These are phyloP conservation scores for Sesamia inferens DNA, from an alignment of 2,888 invertebrate genomes.

Conservation along the genomic window DNA sequence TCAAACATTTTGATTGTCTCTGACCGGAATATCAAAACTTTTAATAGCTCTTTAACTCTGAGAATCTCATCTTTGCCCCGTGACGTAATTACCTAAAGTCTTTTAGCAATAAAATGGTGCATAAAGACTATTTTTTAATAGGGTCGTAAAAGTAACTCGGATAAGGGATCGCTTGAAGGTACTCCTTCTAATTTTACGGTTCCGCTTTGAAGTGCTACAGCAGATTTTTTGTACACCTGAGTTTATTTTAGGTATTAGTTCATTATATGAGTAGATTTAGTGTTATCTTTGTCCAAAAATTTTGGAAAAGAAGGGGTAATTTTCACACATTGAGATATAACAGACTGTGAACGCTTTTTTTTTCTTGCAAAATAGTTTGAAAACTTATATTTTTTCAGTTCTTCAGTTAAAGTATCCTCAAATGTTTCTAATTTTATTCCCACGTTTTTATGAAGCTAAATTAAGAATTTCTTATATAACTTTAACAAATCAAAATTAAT, in stretches of 20 bases:
- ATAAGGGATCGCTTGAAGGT: conserved; percentile 72
- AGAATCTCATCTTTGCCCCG: conserved; percentile 84
- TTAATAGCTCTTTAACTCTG: conserved; percentile 82
- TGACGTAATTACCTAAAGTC: conserved; percentile 89
- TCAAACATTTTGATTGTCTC: conserved; percentile 69
- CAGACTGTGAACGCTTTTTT: no score
- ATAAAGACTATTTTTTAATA: conserved; percentile 90
- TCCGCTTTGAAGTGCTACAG: conserved; percentile 77
- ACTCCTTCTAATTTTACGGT: conserved; percentile 86
- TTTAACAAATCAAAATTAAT: no score
- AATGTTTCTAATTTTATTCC: no score
- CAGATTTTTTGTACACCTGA: conserved; percentile 76
- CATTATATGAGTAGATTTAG: neutral
- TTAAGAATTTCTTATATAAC: no score
- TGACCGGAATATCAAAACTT: conserved; percentile 86
- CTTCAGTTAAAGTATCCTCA: no score
- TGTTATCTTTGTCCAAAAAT: neutral
- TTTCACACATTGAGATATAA: neutral
- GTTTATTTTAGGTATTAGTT: conserved; percentile 36
- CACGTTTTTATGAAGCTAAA: no score
- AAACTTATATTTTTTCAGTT: no score
- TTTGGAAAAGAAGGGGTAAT: neutral
- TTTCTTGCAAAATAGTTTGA: no score
- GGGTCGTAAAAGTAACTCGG: conserved; percentile 83
- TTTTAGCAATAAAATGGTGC: conserved; percentile 87